Evolutionary conservation across 1,140 invertebrate species (phyloP).

Genomic region (Drosophila sucinea): DNA sequence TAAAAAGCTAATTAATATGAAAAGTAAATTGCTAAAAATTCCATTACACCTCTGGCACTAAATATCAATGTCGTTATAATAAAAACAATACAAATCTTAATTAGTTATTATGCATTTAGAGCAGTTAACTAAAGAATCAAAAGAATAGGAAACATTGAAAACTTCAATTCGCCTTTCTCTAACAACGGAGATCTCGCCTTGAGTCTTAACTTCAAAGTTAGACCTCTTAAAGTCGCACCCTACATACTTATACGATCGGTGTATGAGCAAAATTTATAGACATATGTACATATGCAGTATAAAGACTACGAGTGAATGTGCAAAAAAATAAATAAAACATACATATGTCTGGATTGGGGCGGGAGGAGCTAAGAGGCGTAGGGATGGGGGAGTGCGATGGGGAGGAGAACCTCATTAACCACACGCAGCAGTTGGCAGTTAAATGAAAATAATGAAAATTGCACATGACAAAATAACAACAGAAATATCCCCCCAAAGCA

Average conservation of each 20-base stretch:
- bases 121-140: slow-evolving; percentile 2
- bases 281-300: background rate
- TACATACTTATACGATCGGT: background rate
- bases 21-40: slow-evolving; percentile 6
- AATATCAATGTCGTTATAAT: background rate
- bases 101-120: background rate
- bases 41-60: slow-evolving; percentile 1
- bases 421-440: slow-evolving; percentile 60
- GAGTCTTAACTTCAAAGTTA: background rate
- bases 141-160: background rate
- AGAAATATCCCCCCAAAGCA: slow-evolving; percentile 1
- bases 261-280: too few relatives aligned
- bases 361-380: too few relatives aligned
- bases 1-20: slow-evolving; percentile 7
- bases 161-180: background rate
- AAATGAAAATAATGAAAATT: slow-evolving; percentile 30
- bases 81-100: background rate
- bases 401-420: slow-evolving; percentile 50
- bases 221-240: slow-evolving; percentile 2
- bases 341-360: background rate
- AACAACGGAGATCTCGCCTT: background rate
- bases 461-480: slow-evolving; percentile 38
- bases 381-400: background rate
- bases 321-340: background rate
- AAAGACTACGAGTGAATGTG: background rate